A percentile compares a stretch with the other conserved stretches of the same genome.
Conservation (phyloP, 2,797 vertebrate genomes). For the Salarias fasciatus region DNA sequence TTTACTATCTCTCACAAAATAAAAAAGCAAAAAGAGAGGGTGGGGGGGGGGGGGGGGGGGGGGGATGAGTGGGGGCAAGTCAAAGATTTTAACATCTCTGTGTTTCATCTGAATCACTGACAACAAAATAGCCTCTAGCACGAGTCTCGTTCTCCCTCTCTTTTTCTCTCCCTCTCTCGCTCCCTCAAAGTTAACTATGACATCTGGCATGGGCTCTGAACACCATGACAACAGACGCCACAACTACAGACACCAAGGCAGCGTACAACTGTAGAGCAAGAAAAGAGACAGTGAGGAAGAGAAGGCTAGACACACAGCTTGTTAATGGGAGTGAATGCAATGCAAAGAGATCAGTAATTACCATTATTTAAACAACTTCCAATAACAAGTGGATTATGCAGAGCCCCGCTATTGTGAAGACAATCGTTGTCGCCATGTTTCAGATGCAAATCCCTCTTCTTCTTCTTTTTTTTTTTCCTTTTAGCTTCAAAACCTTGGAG, state of each 20-base stretch:
- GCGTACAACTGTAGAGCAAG: conserved; percentile 80
- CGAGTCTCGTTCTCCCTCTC: conserved; percentile 72
- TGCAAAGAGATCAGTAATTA: conserved; percentile 84
- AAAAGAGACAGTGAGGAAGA: conserved; percentile 61
- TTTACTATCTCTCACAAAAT: conserved; percentile 66
- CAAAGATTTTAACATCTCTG: conserved; percentile 84
- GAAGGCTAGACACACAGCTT: conserved; percentile 67
- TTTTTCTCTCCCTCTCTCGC: conserved; percentile 60
- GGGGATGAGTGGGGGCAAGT: conserved; percentile 78
- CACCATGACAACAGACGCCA: conserved; percentile 86
- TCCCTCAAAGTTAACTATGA: conserved; percentile 86
- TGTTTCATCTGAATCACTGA: conserved; percentile 87
- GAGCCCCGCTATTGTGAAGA: conserved; percentile 67
- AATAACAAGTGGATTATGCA: conserved; percentile 81
- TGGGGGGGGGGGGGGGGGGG: conserved; percentile 43
- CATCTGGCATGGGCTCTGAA: conserved; percentile 89
- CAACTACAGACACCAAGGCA: conserved; percentile 78
- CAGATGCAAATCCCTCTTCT: conserved; percentile 57
- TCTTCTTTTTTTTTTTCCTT: conserved; percentile 20
- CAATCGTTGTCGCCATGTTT: conserved; percentile 63
- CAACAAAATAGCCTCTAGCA: conserved; percentile 87
- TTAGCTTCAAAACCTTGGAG: conserved; percentile 45
- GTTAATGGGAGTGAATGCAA: conserved; percentile 82
- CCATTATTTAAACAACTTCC: conserved; percentile 82
- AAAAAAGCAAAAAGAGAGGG: conserved; percentile 19